Evolutionary conservation across 2,888 invertebrate genomes (phyloP).

Genomic region (Hetaerina titia): DNA sequence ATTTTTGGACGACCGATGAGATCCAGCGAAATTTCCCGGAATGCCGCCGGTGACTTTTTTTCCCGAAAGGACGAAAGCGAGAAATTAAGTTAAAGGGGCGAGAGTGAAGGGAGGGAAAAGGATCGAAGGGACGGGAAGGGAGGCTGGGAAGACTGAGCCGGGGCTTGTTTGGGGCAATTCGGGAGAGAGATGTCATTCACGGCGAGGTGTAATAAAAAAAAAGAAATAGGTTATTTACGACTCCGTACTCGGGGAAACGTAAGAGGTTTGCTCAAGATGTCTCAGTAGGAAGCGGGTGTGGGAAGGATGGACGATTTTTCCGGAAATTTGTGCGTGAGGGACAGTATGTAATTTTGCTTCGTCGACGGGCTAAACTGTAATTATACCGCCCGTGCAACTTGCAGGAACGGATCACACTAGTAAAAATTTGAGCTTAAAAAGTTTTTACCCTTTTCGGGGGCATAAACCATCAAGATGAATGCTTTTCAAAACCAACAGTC

Average conservation of each 20-base stretch:
- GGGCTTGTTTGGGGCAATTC: not conserved
- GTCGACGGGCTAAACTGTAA: not conserved
- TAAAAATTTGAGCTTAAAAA: not conserved
- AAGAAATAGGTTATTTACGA: slow-evolving; percentile 22
- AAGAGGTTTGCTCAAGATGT: slow-evolving; percentile 34
- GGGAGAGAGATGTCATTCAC: slow-evolving; percentile 60
- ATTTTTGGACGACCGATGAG: not conserved
- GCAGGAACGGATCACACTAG: not conserved
- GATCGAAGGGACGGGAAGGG: not conserved
- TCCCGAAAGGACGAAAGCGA: not conserved
- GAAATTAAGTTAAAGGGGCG: not conserved
- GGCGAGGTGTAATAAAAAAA: slow-evolving; percentile 29
- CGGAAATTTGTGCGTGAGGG: not conserved
- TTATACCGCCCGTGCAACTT: not conserved
- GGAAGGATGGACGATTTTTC: not conserved
- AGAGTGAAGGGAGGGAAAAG: not conserved
- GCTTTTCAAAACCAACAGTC: slow-evolving; percentile 34
- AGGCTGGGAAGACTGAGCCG: not conserved
- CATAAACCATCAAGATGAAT: not conserved
- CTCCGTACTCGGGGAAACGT: not conserved
- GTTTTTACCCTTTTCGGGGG: not conserved
- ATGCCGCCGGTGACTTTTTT: slow-evolving; percentile 25
- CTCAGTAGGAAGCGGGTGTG: not conserved
- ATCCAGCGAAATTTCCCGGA: slow-evolving; percentile 36
- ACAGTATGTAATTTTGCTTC: slow-evolving; percentile 10